Evolutionary conservation across 2,113 vertebrate species (phyloP).

Genomic region (Lagopus muta): DNA sequence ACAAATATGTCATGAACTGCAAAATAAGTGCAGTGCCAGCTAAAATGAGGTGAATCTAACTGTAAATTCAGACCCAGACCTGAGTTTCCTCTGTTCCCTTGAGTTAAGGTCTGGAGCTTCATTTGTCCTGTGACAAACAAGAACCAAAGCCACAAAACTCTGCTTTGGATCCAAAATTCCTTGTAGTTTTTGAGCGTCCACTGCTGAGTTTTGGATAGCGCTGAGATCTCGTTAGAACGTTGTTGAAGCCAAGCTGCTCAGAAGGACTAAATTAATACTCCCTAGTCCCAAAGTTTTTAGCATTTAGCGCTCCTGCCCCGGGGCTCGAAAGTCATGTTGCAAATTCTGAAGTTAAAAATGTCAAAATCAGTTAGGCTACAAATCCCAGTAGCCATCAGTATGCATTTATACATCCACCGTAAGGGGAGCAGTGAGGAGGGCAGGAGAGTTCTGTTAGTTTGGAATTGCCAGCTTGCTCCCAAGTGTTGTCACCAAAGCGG

Average conservation of each 20-base stretch:
- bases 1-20: background rate
- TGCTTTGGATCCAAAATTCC: conserved; percentile 1
- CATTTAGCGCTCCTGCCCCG: conserved; percentile 31
- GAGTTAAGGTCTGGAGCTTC: background rate
- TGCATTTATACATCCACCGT: conserved; percentile 42
- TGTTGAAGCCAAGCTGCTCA: conserved; percentile 34
- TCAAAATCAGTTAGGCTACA: conserved; percentile 55
- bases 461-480: conserved; percentile 2
- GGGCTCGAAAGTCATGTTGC: conserved; percentile 46
- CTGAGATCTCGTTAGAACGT: conserved; percentile 18
- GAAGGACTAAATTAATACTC: conserved; percentile 50
- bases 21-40: background rate
- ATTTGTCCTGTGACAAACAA: conserved; percentile 20
- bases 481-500: background rate
- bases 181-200: conserved; percentile 31
- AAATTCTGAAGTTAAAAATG: conserved; percentile 62
- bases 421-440: conserved; percentile 9
- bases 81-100: background rate
- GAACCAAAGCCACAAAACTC: background rate
- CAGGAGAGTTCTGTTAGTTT: conserved; percentile 20
- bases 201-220: conserved; percentile 7
- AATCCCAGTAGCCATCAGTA: conserved; percentile 37
- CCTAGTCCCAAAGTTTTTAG: conserved; percentile 22
- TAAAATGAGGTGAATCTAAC: background rate
- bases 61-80: background rate